Percentiles rank a stretch among this genome's conserved stretches.
Evolutionary conservation across 2,888 invertebrate species (phyloP).

Genomic region (Uloborus plumipes): DNA sequence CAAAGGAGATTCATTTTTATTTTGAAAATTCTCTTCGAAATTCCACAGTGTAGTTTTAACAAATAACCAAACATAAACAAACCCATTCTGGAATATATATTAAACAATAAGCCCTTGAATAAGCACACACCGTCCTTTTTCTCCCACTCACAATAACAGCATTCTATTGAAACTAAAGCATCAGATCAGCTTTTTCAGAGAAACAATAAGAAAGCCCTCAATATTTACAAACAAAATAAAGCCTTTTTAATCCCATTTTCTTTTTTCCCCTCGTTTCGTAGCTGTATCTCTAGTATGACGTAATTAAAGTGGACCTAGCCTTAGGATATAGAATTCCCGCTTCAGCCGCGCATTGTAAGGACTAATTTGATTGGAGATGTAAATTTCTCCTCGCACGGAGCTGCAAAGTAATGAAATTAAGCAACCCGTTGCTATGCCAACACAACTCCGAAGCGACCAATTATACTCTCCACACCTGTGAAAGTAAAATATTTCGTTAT

Average conservation of each 20-base stretch:
- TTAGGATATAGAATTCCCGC: too few species aligned
- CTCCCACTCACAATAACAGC: too few species aligned
- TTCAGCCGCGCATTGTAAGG: slow-evolving; percentile 8
- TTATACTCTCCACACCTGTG: slow-evolving; percentile 41
- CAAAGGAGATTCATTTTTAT: too few species aligned
- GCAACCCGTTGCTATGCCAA: slow-evolving; percentile 30
- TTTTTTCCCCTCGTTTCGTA: background rate
- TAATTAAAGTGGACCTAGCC: slow-evolving; percentile 43
- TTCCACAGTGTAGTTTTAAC: too few species aligned
- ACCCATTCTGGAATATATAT: too few species aligned
- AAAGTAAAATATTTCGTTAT: slow-evolving; percentile 4
- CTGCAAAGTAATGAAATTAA: slow-evolving; percentile 59
- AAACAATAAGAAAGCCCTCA: slow-evolving; percentile 2
- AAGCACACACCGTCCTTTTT: too few species aligned
- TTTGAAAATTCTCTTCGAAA: too few species aligned
- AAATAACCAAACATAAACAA: too few species aligned
- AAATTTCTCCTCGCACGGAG: slow-evolving; percentile 35
- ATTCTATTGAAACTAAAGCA: too few species aligned
- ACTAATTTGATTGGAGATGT: slow-evolving; percentile 56
- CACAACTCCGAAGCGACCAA: slow-evolving; percentile 43
- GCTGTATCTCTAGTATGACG: slow-evolving; percentile 9
- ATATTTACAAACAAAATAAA: slow-evolving; percentile 58
- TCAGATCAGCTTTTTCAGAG: too few species aligned
- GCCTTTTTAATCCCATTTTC: slow-evolving; percentile 12
- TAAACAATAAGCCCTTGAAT: too few species aligned